These are phyloP conservation scores for Troides aeacus DNA, from an alignment of 2,888 invertebrate species.

Conservation along the genomic window DNA sequence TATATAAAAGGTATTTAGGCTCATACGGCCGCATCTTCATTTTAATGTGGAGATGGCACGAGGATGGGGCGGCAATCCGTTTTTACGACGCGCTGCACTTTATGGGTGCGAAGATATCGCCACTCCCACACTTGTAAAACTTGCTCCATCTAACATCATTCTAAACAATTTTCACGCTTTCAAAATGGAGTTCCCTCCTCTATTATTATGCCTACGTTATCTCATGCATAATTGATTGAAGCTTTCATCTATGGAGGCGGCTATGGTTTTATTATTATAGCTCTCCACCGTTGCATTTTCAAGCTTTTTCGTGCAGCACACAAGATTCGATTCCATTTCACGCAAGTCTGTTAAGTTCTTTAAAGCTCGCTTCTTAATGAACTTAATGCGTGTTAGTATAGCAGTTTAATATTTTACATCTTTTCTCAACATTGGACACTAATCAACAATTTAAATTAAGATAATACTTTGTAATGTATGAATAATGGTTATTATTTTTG, in stretches of 20 bases:
- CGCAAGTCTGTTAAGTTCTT: too few species aligned
- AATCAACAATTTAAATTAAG: too few species aligned
- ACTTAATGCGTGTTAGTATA: too few species aligned
- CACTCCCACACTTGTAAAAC: slow-evolving; percentile 13
- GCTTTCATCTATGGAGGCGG: not conserved
- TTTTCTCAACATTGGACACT: too few species aligned
- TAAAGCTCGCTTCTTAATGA: too few species aligned
- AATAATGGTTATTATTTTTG: too few species aligned
- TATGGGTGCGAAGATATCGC: slow-evolving; percentile 20
- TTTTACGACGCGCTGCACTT: slow-evolving; percentile 21
- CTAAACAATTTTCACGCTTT: slow-evolving; percentile 26
- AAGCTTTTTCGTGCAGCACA: too few species aligned
- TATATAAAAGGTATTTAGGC: not conserved
- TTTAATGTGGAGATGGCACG: slow-evolving; percentile 10
- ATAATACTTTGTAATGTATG: too few species aligned
- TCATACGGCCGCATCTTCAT: slow-evolving; percentile 2
- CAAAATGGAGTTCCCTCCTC: slow-evolving; percentile 7
- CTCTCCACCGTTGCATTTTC: too few species aligned
- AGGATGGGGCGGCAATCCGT: slow-evolving; percentile 2
- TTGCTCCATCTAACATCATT: slow-evolving; percentile 19
- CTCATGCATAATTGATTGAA: slow-evolving; percentile 7
- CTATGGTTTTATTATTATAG: too few species aligned
- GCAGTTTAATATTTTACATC: too few species aligned
- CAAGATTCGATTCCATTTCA: too few species aligned
- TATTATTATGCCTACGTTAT: slow-evolving; percentile 12